Evolutionary conservation across 2,797 vertebrate species (phyloP).

Genomic region (Threskiornis aethiopicus): DNA sequence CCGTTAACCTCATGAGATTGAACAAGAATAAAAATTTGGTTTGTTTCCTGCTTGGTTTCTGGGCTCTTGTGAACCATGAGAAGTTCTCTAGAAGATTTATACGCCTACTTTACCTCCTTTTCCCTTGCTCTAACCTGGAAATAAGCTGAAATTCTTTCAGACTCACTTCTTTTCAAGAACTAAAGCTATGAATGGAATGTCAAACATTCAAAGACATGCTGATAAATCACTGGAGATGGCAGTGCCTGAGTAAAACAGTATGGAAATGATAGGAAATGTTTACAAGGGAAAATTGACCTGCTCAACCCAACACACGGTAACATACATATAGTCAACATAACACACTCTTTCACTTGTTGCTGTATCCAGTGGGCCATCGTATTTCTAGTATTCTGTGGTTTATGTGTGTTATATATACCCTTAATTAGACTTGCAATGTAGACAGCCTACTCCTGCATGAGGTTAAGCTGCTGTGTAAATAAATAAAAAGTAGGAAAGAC

Average conservation of each 20-base stretch:
- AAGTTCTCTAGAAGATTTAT: not conserved
- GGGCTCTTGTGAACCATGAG: not conserved
- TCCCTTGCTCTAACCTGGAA: not conserved
- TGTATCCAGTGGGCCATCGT: not conserved
- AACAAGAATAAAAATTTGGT: not conserved
- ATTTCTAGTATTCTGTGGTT: not conserved
- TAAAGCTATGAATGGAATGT: not conserved
- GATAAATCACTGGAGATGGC: not conserved
- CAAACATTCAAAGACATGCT: not conserved
- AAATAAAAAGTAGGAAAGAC: not conserved
- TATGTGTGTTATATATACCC: not conserved
- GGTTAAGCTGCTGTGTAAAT: not conserved
- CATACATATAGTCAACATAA: not conserved
- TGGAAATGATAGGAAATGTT: not conserved
- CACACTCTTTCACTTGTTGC: not conserved
- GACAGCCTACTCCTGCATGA: not conserved
- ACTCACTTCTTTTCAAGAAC: not conserved
- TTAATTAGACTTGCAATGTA: not conserved
- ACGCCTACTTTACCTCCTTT: not conserved
- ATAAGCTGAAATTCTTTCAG: not conserved
- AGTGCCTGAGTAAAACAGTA: not conserved
- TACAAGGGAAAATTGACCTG: not conserved
- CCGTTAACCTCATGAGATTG: not conserved
- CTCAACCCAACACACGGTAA: not conserved
- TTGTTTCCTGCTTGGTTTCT: not conserved